phyloP scores from a whole-genome alignment of 2,113 vertebrate species.

The Laticauda colubrina region DNA sequence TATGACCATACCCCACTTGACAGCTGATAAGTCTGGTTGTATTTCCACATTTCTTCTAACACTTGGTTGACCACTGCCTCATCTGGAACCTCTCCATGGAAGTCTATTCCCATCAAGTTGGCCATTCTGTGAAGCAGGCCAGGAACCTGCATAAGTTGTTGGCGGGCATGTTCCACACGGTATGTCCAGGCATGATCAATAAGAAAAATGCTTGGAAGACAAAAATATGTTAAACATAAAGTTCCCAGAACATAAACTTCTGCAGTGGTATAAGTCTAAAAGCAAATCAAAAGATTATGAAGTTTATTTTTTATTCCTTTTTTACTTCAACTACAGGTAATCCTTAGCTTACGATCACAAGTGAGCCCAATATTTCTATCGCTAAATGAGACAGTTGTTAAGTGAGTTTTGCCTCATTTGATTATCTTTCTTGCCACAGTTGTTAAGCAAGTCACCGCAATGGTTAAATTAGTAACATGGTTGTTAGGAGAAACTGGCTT shows the following conservation, averaged over 20 bases:
- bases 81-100: slow-evolving; percentile 84
- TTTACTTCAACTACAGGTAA: background rate
- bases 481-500: background rate
- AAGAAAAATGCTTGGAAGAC: slow-evolving; percentile 81
- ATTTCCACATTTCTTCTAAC: slow-evolving; percentile 91
- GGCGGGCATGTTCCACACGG: slow-evolving; percentile 72
- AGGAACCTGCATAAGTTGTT: slow-evolving; percentile 81
- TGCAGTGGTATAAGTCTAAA: background rate
- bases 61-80: slow-evolving; percentile 75
- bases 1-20: slow-evolving; percentile 80
- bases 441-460: background rate
- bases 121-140: slow-evolving; percentile 89
- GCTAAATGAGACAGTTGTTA: background rate
- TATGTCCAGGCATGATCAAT: slow-evolving; percentile 96
- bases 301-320: background rate
- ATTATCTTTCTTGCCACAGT: background rate
- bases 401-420: background rate
- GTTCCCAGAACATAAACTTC: background rate
- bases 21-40: slow-evolving; percentile 92
- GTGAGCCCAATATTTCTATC: background rate
- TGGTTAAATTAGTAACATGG: background rate
- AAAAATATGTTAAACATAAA: rapidly evolving
- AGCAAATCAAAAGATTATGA: background rate
- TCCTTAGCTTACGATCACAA: background rate
- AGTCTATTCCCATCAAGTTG: slow-evolving; percentile 82